Evolutionary conservation across 2,797 vertebrate genomes (phyloP).

Genomic region (Oceanodroma leucorhoa): DNA sequence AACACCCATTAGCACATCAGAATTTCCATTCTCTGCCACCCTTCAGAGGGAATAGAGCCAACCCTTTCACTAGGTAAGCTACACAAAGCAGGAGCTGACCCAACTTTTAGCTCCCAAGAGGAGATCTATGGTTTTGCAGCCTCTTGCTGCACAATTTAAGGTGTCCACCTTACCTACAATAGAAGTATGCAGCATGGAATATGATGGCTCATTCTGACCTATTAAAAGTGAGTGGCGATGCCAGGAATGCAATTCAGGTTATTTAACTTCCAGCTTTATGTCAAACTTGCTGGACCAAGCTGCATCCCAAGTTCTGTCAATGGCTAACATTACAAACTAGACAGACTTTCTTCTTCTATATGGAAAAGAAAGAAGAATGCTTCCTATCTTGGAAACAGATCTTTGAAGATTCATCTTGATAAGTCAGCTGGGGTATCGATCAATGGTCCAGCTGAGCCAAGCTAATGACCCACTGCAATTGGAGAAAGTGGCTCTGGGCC

Average conservation of each 20-base stretch:
- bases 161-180: background rate
- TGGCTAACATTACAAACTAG: background rate
- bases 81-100: background rate
- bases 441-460: background rate
- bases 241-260: background rate
- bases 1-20: background rate
- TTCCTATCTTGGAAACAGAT: background rate
- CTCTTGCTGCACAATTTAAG: background rate
- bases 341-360: background rate
- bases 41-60: background rate
- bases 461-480: background rate
- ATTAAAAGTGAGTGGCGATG: background rate
- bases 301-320: background rate
- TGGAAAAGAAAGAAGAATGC: background rate
- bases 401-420: background rate
- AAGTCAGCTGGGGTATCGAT: background rate
- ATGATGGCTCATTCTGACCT: background rate
- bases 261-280: background rate
- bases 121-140: background rate
- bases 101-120: background rate
- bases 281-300: background rate
- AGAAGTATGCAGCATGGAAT: background rate
- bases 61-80: background rate
- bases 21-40: background rate
- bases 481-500: background rate